Evolutionary conservation across 2,797 vertebrate genomes (phyloP).

Genomic region (Triplophysa bombifrons): DNA sequence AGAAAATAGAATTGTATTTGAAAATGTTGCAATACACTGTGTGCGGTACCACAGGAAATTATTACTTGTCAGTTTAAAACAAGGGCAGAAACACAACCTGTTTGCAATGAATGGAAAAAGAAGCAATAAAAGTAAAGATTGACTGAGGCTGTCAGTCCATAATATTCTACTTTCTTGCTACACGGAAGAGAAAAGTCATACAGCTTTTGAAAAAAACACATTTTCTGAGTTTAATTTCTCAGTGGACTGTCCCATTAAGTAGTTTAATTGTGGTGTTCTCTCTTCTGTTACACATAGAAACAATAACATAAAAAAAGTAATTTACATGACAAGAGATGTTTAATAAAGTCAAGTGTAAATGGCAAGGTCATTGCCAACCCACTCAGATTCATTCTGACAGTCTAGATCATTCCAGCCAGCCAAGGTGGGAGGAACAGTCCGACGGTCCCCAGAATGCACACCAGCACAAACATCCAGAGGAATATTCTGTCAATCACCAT

Average conservation of each 20-base stretch:
- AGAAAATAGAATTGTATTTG: too few species aligned
- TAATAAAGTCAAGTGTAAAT: conserved; percentile 30
- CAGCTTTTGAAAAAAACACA: neutral
- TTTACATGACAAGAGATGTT: conserved; percentile 24
- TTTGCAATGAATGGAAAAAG: too few species aligned
- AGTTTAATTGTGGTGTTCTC: neutral
- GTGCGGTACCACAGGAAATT: too few species aligned
- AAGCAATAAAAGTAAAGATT: too few species aligned
- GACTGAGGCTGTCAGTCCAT: too few species aligned
- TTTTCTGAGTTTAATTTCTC: neutral
- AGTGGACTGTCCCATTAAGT: neutral
- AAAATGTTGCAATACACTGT: too few species aligned
- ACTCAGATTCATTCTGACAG: conserved; percentile 21
- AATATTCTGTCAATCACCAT: conserved; percentile 90
- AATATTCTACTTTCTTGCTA: too few species aligned
- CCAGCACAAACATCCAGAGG: conserved; percentile 86
- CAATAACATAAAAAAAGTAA: conserved; percentile 9
- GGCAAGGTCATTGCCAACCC: conserved; percentile 29
- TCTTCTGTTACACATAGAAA: neutral
- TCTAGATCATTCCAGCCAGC: conserved; percentile 87
- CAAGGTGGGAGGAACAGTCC: conserved; percentile 87
- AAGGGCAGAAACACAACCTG: too few species aligned
- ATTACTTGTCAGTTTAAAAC: too few species aligned
- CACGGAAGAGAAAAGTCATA: neutral
- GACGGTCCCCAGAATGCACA: conserved; percentile 84